phyloP scores from a whole-genome alignment of 2,797 vertebrate genomes.

The Euphonia xanthogaster region DNA sequence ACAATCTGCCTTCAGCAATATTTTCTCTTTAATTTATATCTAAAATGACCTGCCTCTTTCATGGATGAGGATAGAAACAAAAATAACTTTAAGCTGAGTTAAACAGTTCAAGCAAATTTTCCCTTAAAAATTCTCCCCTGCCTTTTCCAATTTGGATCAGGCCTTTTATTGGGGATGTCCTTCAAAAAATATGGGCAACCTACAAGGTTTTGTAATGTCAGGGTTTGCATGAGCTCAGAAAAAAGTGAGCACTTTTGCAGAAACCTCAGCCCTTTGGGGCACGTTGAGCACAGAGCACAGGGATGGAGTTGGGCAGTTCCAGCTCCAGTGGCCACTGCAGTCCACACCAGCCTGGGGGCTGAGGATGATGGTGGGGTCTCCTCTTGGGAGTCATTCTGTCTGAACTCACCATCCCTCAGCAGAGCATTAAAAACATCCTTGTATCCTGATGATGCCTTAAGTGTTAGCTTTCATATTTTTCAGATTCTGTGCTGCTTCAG shows the following conservation, averaged over 20 bases:
- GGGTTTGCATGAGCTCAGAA: background rate
- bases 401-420: background rate
- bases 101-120: background rate
- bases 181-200: background rate
- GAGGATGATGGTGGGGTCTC: accelerated
- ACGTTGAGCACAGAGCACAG: accelerated
- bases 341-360: background rate
- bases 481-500: background rate
- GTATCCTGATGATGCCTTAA: background rate
- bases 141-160: background rate
- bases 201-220: background rate
- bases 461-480: too few species aligned
- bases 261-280: background rate
- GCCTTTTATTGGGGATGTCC: background rate
- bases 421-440: background rate
- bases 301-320: background rate
- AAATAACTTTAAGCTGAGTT: background rate
- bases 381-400: background rate
- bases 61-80: background rate
- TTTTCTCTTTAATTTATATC: slow-evolving; percentile 9
- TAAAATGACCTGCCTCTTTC: background rate
- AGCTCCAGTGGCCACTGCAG: background rate
- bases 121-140: background rate
- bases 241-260: background rate
- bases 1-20: background rate